phyloP scores from a whole-genome alignment of 2,797 vertebrate species.

The Ambastaia sidthimunki region DNA sequence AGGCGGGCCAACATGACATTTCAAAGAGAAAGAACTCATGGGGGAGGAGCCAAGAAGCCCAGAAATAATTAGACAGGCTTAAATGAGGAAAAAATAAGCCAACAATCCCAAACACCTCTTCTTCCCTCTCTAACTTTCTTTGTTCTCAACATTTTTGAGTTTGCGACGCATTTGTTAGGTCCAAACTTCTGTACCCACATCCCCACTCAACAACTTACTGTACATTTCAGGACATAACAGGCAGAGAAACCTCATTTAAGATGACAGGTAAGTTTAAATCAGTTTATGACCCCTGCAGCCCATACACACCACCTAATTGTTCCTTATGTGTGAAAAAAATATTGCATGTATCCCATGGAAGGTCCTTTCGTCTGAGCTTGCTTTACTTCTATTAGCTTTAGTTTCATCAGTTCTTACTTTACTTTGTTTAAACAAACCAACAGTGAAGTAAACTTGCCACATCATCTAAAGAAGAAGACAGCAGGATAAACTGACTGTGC shows the following conservation, averaged over 20 bases:
- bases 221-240: too few species aligned
- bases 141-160: background rate
- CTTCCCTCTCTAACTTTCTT: background rate
- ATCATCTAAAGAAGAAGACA: conserved; percentile 32
- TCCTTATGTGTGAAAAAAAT: background rate
- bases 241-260: too few species aligned
- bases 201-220: too few species aligned
- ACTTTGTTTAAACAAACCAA: conserved; percentile 52
- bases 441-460: conserved; percentile 40
- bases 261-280: too few species aligned
- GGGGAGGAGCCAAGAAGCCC: conserved; percentile 62
- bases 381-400: conserved; percentile 5
- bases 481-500: conserved; percentile 8
- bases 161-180: background rate
- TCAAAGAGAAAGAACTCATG: conserved; percentile 51
- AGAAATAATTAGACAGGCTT: conserved; percentile 66
- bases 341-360: too few species aligned
- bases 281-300: too few species aligned
- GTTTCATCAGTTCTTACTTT: background rate
- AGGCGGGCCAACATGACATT: conserved; percentile 53
- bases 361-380: background rate
- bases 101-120: background rate
- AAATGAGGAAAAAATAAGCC: conserved; percentile 32
- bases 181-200: background rate
- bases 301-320: background rate